Percentiles rank a stretch among this genome's conserved stretches.
phyloP scores from a whole-genome alignment of 1,140 invertebrate genomes.

The Phenacoccus solenopsis region DNA sequence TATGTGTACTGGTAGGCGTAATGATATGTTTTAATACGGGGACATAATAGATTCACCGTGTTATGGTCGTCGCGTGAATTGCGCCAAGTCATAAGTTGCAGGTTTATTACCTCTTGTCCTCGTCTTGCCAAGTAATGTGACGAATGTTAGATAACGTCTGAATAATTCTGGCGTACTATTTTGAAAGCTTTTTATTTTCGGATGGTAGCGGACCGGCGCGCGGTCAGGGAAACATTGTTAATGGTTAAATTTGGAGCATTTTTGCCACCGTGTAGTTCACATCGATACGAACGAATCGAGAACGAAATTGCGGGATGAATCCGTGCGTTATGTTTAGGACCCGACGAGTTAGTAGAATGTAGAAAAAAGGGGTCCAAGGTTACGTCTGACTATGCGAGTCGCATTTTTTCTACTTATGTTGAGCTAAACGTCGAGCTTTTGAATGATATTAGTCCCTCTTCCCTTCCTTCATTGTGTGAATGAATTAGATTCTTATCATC shows the following conservation, averaged over 20 bases:
- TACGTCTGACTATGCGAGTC: too few species aligned
- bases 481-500: too few species aligned
- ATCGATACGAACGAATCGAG: too few species aligned
- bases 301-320: too few species aligned
- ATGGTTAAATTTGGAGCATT: background rate
- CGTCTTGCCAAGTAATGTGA: conserved; percentile 6
- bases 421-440: too few species aligned
- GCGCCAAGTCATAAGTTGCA: conserved; percentile 4
- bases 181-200: background rate
- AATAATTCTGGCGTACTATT: conserved; percentile 5
- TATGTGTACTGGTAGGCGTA: conserved; percentile 10
- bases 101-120: conserved; percentile 7
- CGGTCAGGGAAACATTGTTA: background rate
- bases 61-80: background rate
- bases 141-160: conserved; percentile 5
- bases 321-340: too few species aligned
- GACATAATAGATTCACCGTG: background rate
- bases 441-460: too few species aligned
- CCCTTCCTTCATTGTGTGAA: too few species aligned
- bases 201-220: background rate
- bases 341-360: too few species aligned
- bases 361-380: too few species aligned
- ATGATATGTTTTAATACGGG: background rate
- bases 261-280: background rate
- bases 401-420: too few species aligned